Conservation (phyloP, 2,797 vertebrate species). For the Hydrocynus forskahlii region DNA sequence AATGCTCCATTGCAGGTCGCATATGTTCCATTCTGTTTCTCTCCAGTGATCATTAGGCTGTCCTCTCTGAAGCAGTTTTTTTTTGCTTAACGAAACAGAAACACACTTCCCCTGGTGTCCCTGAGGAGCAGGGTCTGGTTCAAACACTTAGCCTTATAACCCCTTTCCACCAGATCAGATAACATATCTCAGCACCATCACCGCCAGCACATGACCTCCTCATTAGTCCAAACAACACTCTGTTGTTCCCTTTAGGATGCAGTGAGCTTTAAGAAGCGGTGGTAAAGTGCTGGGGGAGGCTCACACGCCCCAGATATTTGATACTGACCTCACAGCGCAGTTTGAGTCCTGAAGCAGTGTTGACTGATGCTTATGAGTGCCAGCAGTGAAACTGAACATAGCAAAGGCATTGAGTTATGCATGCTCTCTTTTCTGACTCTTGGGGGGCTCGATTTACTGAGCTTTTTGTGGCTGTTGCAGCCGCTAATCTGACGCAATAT, state of each 20-base stretch:
- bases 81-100: not conserved
- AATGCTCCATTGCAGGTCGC: not conserved
- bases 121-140: not conserved
- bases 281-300: not conserved
- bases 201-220: conserved; percentile 36
- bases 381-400: not conserved
- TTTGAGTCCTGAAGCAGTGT: conserved; percentile 16
- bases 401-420: not conserved
- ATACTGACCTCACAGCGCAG: conserved; percentile 12
- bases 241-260: not conserved
- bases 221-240: too few relatives aligned
- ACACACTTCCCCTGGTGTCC: not conserved
- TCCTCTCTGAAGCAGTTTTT: not conserved
- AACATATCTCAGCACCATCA: conserved; percentile 45
- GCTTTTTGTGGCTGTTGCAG: too few relatives aligned
- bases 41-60: not conserved
- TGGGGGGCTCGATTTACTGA: too few relatives aligned
- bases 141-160: not conserved
- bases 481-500: too few relatives aligned
- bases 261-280: not conserved
- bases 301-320: conserved; percentile 20
- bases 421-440: not conserved
- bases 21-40: not conserved
- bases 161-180: not conserved
- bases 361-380: conserved; percentile 33